A percentile compares a stretch with the other conserved stretches of the same genome.
These are phyloP conservation scores for Drosophila nigromelanica DNA, from an alignment of 1,140 invertebrate species.

Conservation along the genomic window DNA sequence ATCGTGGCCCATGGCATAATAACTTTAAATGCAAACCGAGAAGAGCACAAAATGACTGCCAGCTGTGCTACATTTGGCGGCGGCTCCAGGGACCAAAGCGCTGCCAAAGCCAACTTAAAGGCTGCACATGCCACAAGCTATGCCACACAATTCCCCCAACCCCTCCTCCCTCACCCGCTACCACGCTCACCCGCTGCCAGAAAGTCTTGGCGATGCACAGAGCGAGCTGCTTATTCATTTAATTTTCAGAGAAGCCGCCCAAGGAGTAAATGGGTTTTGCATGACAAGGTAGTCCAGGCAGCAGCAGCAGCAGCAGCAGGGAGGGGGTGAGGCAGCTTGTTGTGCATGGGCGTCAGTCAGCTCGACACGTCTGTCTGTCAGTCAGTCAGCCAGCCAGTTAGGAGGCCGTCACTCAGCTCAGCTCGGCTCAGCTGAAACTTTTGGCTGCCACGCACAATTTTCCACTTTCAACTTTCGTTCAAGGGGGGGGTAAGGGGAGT, in stretches of 20 bases:
- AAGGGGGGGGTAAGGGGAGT: constrained; percentile 3
- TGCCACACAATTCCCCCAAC: not conserved
- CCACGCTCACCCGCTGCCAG: not conserved
- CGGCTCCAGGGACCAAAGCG: constrained; percentile 21
- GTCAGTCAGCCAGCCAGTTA: constrained; percentile 19
- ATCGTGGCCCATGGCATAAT: constrained; percentile 48
- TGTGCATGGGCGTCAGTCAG: constrained; percentile 35
- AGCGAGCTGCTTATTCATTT: constrained; percentile 67
- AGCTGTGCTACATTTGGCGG: constrained; percentile 65
- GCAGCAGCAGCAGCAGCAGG: not conserved
- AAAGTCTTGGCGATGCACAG: constrained; percentile 61
- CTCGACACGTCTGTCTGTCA: constrained; percentile 27
- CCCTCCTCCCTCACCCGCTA: not conserved
- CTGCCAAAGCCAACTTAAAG: constrained; percentile 27
- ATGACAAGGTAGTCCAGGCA: constrained; percentile 8
- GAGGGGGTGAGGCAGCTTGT: not conserved
- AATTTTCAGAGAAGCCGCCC: constrained; percentile 59
- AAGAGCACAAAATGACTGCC: constrained; percentile 59
- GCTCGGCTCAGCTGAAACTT: constrained; percentile 55
- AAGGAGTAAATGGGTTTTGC: constrained; percentile 52
- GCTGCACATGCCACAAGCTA: constrained; percentile 62
- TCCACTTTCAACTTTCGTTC: constrained; percentile 75
- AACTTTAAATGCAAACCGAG: constrained; percentile 73
- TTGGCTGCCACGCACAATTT: constrained; percentile 81
- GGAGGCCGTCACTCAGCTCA: constrained; percentile 58